Percentiles rank a stretch among this genome's conserved stretches.
phyloP scores from a whole-genome alignment of 2,113 vertebrate species.

The Emydura subglobosa region DNA sequence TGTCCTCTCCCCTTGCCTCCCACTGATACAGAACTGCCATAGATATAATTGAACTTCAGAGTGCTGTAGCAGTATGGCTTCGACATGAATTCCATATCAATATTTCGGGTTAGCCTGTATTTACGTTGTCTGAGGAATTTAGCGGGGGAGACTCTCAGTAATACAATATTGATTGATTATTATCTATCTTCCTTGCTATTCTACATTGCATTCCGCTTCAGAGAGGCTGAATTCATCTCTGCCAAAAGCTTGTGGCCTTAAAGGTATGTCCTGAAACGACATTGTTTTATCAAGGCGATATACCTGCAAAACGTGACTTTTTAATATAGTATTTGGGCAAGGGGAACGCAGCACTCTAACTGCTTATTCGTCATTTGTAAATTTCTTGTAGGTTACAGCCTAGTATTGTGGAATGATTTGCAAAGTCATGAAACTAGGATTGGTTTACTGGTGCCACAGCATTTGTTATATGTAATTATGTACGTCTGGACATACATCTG shows the following conservation, averaged over 20 bases:
- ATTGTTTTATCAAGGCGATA: neutral
- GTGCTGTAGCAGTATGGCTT: slow-evolving; percentile 35
- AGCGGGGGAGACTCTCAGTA: slow-evolving; percentile 14
- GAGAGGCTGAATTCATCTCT: slow-evolving; percentile 65
- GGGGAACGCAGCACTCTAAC: neutral
- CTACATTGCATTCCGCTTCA: slow-evolving; percentile 61
- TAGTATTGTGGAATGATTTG: neutral
- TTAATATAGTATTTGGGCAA: neutral
- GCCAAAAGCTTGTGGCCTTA: slow-evolving; percentile 52
- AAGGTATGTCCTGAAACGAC: neutral
- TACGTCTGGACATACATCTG: neutral
- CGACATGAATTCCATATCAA: slow-evolving; percentile 61
- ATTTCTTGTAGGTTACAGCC: neutral
- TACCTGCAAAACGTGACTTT: neutral
- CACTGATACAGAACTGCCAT: neutral
- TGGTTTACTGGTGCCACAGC: neutral
- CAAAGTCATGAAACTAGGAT: neutral
- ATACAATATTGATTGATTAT: slow-evolving; percentile 73
- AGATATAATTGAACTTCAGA: slow-evolving; percentile 66
- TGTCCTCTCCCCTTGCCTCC: neutral
- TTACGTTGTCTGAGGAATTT: slow-evolving; percentile 59
- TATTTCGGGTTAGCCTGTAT: slow-evolving; percentile 47
- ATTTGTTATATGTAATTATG: neutral
- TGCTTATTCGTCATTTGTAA: neutral
- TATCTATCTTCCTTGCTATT: slow-evolving; percentile 56